Evolutionary conservation across 2,113 vertebrate species (phyloP).

Genomic region (Herpetotheres cachinnans): DNA sequence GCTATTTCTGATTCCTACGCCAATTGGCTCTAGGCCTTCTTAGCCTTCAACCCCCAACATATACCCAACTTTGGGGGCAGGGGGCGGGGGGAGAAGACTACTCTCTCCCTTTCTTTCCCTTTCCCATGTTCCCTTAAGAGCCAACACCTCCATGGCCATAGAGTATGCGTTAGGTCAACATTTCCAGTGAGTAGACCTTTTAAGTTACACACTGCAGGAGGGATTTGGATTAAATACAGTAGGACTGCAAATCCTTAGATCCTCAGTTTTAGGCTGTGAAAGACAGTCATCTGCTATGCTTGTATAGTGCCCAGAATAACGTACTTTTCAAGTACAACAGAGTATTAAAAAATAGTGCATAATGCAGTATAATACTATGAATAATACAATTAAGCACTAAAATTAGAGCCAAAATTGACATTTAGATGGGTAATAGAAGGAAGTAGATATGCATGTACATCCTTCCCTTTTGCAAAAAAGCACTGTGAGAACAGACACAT

Average conservation of each 20-base stretch:
- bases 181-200: neutral
- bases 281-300: neutral
- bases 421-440: neutral
- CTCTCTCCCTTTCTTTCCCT: neutral
- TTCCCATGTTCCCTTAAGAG: neutral
- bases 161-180: neutral
- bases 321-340: neutral
- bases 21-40: neutral
- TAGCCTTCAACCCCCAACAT: neutral
- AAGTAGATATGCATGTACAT: neutral
- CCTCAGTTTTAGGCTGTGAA: neutral
- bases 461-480: neutral
- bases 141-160: neutral
- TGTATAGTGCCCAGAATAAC: neutral
- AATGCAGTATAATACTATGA: neutral
- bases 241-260: neutral
- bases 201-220: neutral
- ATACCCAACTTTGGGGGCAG: neutral
- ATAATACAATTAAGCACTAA: neutral
- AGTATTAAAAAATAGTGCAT: neutral
- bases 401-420: neutral
- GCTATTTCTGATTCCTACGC: neutral
- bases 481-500: neutral
- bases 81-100: neutral
- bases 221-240: neutral